Conservation (phyloP, 1,140 invertebrate species). For the Dreissena rostriformis region DNA sequence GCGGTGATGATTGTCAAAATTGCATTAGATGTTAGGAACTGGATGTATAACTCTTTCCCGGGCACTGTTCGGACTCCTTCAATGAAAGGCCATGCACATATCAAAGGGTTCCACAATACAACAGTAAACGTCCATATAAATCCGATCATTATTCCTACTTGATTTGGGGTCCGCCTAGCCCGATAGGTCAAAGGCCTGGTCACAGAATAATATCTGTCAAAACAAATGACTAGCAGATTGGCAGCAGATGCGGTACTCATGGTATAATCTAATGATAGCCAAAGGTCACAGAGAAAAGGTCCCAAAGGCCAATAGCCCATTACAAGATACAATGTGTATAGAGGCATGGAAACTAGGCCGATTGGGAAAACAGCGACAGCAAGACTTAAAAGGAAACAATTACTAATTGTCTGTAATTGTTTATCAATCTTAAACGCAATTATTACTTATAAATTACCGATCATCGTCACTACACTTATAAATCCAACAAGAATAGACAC, state of each 20-base stretch:
- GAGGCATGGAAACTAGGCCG: conserved; percentile 79
- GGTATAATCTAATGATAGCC: conserved; percentile 91
- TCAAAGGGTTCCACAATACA: conserved; percentile 98
- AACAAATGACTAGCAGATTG: conserved; percentile 86
- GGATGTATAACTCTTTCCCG: conserved; percentile 96
- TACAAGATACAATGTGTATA: conserved; percentile 79
- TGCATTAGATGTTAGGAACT: conserved; percentile 99
- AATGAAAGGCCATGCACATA: conserved; percentile 98
- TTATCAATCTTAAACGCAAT: conserved; percentile 97
- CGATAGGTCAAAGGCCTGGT: conserved; percentile 98
- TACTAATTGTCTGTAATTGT: conserved; percentile 98
- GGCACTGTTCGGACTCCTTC: conserved; percentile 92
- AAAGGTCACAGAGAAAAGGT: conserved; percentile 77
- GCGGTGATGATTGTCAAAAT: conserved; percentile 92
- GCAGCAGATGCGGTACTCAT: conserved; percentile 82
- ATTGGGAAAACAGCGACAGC: conserved; percentile 80
- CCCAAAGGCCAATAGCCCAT: conserved; percentile 80
- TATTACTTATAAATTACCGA: conserved; percentile 97
- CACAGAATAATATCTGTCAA: conserved; percentile 93
- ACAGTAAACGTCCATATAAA: conserved; percentile 79
- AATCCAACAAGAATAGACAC: conserved; percentile 74
- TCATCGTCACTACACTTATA: conserved; percentile 72
- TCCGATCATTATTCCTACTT: conserved; percentile 97
- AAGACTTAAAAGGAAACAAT: conserved; percentile 93
- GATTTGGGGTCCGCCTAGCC: conserved; percentile 94